These are phyloP conservation scores for Agrochola litura DNA, from an alignment of 2,888 invertebrate species.

Conservation along the genomic window DNA sequence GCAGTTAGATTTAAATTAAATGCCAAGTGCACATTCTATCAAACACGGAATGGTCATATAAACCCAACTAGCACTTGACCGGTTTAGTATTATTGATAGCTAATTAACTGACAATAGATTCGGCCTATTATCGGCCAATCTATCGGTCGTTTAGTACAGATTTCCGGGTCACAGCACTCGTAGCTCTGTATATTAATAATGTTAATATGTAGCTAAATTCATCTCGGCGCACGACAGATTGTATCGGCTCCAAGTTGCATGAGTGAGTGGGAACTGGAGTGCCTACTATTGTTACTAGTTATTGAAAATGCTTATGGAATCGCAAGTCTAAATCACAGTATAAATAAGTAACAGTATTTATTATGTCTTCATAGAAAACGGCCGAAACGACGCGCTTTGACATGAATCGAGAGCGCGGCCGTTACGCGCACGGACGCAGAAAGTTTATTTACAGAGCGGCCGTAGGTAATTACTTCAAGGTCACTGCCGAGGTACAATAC, in stretches of 20 bases:
- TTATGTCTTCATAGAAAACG: too few species aligned
- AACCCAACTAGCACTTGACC: slow-evolving; percentile 43
- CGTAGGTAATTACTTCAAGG: too few species aligned
- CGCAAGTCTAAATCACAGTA: too few species aligned
- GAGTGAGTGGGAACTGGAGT: neutral
- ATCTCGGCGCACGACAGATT: neutral
- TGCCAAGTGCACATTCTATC: neutral
- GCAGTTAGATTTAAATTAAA: slow-evolving; percentile 14
- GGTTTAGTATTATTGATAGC: slow-evolving; percentile 41
- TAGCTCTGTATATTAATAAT: neutral
- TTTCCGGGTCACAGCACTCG: slow-evolving; percentile 46
- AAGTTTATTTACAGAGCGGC: too few species aligned
- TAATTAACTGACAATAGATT: slow-evolving; percentile 56
- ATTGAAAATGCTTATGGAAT: neutral
- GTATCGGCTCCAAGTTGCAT: neutral
- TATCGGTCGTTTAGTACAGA: slow-evolving; percentile 31
- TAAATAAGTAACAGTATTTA: too few species aligned
- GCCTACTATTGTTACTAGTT: neutral
- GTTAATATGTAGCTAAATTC: neutral
- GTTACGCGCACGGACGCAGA: too few species aligned
- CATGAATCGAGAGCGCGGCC: too few species aligned
- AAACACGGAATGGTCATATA: neutral
- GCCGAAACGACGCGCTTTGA: too few species aligned
- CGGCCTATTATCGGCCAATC: slow-evolving; percentile 42
- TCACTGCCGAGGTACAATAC: too few species aligned